Evolutionary conservation across 2,113 vertebrate genomes (phyloP).

Genomic region (Hemiprocne comata): DNA sequence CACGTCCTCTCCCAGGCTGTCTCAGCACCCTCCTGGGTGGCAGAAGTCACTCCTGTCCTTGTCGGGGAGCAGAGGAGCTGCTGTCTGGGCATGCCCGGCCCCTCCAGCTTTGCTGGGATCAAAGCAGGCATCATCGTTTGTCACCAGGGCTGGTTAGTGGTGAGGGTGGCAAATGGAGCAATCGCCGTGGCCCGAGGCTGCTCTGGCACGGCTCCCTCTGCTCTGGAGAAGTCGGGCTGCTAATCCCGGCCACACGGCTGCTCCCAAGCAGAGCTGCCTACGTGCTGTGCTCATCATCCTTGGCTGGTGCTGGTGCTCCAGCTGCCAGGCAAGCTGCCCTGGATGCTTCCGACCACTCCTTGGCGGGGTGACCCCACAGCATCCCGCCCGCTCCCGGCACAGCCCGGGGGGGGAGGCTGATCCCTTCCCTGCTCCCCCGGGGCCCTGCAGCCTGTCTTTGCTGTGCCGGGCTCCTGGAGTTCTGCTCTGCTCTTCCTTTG

Average conservation of each 20-base stretch:
- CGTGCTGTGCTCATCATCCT: neutral
- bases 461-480: neutral
- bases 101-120: neutral
- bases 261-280: neutral
- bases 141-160: rapidly evolving
- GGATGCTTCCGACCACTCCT: rapidly evolving
- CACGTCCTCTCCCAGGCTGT: neutral
- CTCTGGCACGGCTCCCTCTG: neutral
- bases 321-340: neutral
- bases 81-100: neutral
- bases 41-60: rapidly evolving
- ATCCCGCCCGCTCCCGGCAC: rapidly evolving
- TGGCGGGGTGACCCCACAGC: neutral
- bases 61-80: neutral
- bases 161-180: neutral
- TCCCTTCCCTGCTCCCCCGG: too few species aligned
- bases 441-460: neutral
- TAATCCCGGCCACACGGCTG: rapidly evolving
- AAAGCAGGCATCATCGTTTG: rapidly evolving
- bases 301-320: neutral
- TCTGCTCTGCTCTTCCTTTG: neutral
- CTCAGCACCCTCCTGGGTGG: rapidly evolving
- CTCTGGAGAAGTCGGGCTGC: neutral
- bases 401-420: neutral
- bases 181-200: rapidly evolving